Conservation (phyloP, 2,113 vertebrate species). For the Laterallus jamaicensis region DNA sequence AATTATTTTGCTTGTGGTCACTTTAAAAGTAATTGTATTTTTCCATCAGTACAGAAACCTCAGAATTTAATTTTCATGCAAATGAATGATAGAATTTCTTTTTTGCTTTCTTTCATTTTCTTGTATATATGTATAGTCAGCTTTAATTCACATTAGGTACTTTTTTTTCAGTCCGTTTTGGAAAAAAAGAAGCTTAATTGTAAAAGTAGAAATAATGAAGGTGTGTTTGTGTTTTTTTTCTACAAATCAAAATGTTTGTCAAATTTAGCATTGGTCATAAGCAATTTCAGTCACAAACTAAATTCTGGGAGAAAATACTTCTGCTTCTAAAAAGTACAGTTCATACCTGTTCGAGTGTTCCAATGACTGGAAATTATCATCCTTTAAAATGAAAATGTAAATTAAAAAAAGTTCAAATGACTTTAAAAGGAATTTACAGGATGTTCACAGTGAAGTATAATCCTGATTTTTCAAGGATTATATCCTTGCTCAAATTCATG, state of each 20-base stretch:
- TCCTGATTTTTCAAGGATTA: background rate
- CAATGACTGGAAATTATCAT: background rate
- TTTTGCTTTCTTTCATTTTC: background rate
- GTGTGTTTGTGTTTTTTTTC: background rate
- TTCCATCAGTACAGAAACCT: background rate
- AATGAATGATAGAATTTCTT: background rate
- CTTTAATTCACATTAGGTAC: background rate
- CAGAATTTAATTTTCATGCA: background rate
- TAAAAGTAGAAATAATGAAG: background rate
- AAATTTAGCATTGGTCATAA: background rate
- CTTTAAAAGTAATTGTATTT: background rate
- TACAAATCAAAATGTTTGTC: background rate
- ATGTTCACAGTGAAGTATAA: background rate
- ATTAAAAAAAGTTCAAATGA: background rate
- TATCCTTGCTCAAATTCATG: background rate
- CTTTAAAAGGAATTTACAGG: background rate
- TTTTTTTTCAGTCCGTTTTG: background rate
- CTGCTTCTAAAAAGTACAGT: background rate
- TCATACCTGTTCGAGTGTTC: background rate
- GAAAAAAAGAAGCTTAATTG: background rate
- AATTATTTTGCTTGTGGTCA: background rate
- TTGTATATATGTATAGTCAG: background rate
- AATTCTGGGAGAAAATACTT: background rate
- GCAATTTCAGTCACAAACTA: background rate
- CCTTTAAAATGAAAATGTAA: background rate